These are phyloP conservation scores for Eurosta solidaginis DNA, from an alignment of 1,140 invertebrate genomes.

Conservation along the genomic window DNA sequence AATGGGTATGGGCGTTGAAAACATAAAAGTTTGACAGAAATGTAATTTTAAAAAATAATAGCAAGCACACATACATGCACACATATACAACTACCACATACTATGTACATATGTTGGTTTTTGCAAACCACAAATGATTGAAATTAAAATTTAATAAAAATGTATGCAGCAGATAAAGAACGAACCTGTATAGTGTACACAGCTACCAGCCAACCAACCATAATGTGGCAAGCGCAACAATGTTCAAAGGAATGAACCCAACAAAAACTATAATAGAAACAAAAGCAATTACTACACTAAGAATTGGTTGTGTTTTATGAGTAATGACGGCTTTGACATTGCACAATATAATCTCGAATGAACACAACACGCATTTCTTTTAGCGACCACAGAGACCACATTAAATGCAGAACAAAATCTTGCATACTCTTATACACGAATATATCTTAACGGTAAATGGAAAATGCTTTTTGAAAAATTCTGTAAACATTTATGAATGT, in stretches of 20 bases:
- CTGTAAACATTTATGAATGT: too few relatives aligned
- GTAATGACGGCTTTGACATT: not conserved
- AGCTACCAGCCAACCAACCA: too few relatives aligned
- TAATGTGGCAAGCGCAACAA: not conserved
- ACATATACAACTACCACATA: not conserved
- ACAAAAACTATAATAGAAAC: not conserved
- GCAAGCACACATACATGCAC: not conserved
- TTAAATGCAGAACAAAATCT: not conserved
- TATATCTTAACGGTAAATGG: not conserved
- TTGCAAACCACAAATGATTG: not conserved
- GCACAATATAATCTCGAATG: not conserved
- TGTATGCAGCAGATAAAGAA: not conserved
- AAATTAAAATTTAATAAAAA: constrained; percentile 10
- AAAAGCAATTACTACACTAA: constrained; percentile 7
- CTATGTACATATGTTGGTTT: not conserved
- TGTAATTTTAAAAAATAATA: not conserved
- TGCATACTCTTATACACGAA: not conserved
- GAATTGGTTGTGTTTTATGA: constrained; percentile 6
- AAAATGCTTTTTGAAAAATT: too few relatives aligned
- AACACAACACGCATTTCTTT: not conserved
- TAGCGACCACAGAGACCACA: not conserved
- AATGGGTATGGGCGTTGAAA: too few relatives aligned
- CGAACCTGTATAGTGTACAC: not conserved
- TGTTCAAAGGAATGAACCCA: not conserved
- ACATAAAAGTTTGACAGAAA: too few relatives aligned